A percentile compares a stretch with the other conserved stretches of the same genome.
Evolutionary conservation across 2,113 vertebrate species (phyloP).

Genomic region (Microtus montanus): DNA sequence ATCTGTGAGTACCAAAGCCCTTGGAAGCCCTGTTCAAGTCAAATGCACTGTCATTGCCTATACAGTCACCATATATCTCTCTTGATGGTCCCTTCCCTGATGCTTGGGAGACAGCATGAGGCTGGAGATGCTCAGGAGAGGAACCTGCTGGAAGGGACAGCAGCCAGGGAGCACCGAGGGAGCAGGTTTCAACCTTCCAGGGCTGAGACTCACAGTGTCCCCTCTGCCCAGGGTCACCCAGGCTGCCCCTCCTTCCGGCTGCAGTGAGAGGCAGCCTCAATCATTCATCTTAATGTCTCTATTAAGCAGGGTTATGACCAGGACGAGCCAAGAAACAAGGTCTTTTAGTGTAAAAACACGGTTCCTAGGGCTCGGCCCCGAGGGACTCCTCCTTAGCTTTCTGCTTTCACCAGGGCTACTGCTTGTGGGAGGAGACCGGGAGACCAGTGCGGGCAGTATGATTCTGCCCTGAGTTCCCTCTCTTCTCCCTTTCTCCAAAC

Average conservation of each 20-base stretch:
- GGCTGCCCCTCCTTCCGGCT: constrained; percentile 58
- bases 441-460: background rate
- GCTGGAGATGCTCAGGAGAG: background rate
- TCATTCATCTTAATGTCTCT: constrained; percentile 82
- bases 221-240: constrained; percentile 62
- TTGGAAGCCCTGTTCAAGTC: background rate
- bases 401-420: background rate
- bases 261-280: constrained; percentile 68
- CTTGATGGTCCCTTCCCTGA: background rate
- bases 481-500: background rate
- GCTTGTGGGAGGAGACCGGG: background rate
- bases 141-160: background rate
- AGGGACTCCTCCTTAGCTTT: constrained; percentile 44
- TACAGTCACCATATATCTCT: background rate
- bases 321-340: constrained; percentile 80
- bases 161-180: background rate
- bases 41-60: background rate
- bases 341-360: constrained; percentile 80
- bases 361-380: constrained; percentile 66
- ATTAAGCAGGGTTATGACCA: constrained; percentile 82
- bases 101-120: background rate
- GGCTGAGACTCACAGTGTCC: constrained; percentile 42
- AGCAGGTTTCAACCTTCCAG: background rate
- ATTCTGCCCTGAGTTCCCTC: background rate
- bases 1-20: background rate